These are phyloP conservation scores for Zapornia atra DNA, from an alignment of 2,113 vertebrate genomes.

Conservation along the genomic window DNA sequence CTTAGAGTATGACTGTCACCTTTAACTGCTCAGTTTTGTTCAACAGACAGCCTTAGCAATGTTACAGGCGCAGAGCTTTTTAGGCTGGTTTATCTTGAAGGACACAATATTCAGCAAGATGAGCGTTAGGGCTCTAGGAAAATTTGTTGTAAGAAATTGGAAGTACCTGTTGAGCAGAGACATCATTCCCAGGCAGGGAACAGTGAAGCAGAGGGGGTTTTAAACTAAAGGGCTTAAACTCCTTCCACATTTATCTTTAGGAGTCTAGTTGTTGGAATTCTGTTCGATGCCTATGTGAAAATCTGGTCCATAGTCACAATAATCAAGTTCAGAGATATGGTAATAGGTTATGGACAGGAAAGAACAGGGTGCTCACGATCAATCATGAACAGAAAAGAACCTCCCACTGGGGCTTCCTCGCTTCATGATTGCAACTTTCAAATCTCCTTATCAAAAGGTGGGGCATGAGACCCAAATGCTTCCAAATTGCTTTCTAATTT, in stretches of 20 bases:
- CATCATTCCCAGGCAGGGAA: background rate
- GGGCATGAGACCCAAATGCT: background rate
- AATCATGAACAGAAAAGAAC: conserved; percentile 31
- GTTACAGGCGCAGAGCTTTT: background rate
- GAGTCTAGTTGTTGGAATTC: conserved; percentile 25
- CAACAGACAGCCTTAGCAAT: background rate
- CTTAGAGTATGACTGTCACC: background rate
- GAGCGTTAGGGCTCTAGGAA: background rate
- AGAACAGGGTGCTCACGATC: conserved; percentile 2
- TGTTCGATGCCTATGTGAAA: background rate
- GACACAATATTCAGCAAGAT: background rate
- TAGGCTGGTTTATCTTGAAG: background rate
- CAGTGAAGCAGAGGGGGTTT: background rate
- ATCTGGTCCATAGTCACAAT: background rate
- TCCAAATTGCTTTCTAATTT: background rate
- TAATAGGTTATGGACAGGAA: conserved; percentile 22
- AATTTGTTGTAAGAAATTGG: background rate
- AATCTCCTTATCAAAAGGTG: background rate
- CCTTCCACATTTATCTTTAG: background rate
- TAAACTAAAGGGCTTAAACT: background rate
- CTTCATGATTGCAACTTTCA: conserved; percentile 24
- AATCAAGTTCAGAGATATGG: conserved; percentile 23
- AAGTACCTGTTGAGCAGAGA: background rate
- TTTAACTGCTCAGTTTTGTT: background rate
- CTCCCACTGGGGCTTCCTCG: conserved; percentile 21